These are phyloP conservation scores for Leptoclinus maculatus DNA, from an alignment of 2,797 vertebrate species.

Conservation along the genomic window DNA sequence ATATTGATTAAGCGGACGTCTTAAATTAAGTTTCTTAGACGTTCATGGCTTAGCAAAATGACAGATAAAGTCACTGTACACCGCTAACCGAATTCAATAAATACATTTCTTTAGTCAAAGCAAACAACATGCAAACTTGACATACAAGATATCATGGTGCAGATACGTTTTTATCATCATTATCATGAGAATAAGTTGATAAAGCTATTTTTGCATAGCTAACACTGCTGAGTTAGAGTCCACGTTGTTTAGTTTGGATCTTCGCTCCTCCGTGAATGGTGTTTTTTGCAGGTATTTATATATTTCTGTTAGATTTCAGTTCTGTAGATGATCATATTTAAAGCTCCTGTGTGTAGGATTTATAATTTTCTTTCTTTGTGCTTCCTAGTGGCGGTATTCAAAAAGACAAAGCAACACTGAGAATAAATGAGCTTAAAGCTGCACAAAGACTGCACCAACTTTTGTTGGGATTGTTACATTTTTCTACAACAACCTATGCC, in stretches of 20 bases:
- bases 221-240: neutral
- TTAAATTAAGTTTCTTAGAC: slow-evolving; percentile 27
- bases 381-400: neutral
- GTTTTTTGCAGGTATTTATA: neutral
- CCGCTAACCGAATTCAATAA: neutral
- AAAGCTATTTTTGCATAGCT: neutral
- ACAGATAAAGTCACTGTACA: neutral
- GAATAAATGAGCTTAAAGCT: neutral
- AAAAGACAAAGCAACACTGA: neutral
- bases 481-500: neutral
- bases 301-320: neutral
- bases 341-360: neutral
- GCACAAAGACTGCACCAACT: neutral
- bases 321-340: neutral
- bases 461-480: neutral
- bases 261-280: neutral
- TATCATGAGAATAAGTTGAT: neutral
- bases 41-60: slow-evolving; percentile 9
- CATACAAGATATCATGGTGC: neutral
- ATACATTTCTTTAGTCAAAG: neutral
- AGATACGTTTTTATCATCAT: neutral
- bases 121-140: neutral
- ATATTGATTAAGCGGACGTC: slow-evolving; percentile 49
- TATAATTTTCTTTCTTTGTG: neutral
- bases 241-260: neutral